Conservation (phyloP, 2,113 vertebrate species). For the Hydrolagus affinis region DNA sequence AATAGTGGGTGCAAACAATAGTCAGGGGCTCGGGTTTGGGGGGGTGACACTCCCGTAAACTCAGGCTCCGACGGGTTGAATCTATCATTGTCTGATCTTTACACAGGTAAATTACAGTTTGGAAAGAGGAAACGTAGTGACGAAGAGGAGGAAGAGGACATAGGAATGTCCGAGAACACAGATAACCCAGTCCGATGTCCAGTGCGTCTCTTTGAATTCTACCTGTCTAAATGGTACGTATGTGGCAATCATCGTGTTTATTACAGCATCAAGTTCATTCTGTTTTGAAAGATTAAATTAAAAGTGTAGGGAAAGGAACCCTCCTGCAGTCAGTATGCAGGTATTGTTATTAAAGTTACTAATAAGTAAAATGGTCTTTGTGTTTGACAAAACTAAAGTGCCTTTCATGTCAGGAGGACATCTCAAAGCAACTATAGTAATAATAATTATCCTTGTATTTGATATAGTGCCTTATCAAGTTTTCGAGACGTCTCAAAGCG, state of each 20-base stretch:
- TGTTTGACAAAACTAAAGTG: too few relatives aligned
- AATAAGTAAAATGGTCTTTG: too few relatives aligned
- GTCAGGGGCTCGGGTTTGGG: too few relatives aligned
- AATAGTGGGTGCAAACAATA: too few relatives aligned
- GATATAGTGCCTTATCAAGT: too few relatives aligned
- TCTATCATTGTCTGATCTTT: conserved; percentile 27
- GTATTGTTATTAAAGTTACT: too few relatives aligned
- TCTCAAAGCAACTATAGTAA: too few relatives aligned
- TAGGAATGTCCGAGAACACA: conserved; percentile 88
- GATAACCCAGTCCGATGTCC: conserved; percentile 91
- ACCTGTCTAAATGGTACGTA: conserved; percentile 90
- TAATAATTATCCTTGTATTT: too few relatives aligned
- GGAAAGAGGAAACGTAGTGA: conserved; percentile 74
- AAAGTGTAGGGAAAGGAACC: background rate
- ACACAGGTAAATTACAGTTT: conserved; percentile 59
- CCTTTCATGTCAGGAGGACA: too few relatives aligned
- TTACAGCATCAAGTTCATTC: background rate
- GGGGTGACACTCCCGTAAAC: background rate
- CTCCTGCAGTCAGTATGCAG: too few relatives aligned
- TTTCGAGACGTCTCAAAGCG: too few relatives aligned
- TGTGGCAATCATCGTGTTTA: background rate
- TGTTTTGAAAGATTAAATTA: background rate
- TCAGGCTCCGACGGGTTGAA: background rate
- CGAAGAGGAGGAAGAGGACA: conserved; percentile 60
- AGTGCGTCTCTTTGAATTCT: conserved; percentile 92